These are phyloP conservation scores for Tetragonula carbonaria DNA, from an alignment of 2,888 invertebrate species.

Conservation along the genomic window DNA sequence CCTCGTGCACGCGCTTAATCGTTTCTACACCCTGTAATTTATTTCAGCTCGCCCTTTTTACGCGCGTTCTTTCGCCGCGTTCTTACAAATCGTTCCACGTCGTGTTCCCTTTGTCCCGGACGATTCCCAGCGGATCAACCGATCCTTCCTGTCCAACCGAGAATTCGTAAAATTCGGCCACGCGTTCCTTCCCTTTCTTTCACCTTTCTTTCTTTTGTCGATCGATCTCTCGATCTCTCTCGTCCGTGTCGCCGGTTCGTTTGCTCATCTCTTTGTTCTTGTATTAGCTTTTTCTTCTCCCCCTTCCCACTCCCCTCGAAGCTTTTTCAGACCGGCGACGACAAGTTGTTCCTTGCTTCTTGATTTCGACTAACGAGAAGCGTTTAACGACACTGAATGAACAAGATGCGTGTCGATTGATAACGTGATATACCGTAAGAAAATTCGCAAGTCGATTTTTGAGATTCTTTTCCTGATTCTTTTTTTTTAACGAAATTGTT, in stretches of 20 bases:
- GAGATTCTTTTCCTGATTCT: too few relatives aligned
- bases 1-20: slow-evolving; percentile 31
- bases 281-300: neutral
- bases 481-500: neutral
- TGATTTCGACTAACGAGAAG: neutral
- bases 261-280: neutral
- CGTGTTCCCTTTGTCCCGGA: neutral
- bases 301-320: too few relatives aligned
- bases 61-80: neutral
- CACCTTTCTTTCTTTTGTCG: too few relatives aligned
- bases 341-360: neutral
- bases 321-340: neutral
- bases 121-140: slow-evolving; percentile 11
- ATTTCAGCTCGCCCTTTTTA: slow-evolving; percentile 11
- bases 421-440: neutral
- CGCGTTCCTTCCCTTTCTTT: slow-evolving; percentile 1
- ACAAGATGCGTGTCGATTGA: neutral
- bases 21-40: slow-evolving; percentile 40
- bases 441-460: neutral
- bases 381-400: slow-evolving; percentile 12
- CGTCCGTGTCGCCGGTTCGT: neutral
- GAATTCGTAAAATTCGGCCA: slow-evolving; percentile 29
- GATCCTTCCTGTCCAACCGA: neutral
- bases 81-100: neutral
- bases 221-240: slow-evolving; percentile 9